Conservation (phyloP, 1,140 invertebrate genomes). For the Lysiphlebus fabarum region DNA sequence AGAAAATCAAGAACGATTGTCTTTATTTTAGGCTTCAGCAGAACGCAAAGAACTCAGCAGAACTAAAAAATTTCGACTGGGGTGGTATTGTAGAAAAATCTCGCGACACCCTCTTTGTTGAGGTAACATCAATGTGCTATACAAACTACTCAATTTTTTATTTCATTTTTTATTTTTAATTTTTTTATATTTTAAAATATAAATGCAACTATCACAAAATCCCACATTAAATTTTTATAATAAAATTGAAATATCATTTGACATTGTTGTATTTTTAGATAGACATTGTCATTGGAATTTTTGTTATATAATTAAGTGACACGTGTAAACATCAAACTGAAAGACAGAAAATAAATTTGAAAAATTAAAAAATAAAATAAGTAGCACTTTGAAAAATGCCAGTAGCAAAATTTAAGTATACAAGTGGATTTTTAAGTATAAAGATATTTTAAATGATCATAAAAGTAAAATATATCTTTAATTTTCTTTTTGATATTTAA, state of each 20-base stretch:
- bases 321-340: constrained; percentile 8
- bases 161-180: constrained; percentile 41
- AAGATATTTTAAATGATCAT: constrained; percentile 53
- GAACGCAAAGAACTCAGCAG: too few species aligned
- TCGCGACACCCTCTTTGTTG: constrained; percentile 52
- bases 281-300: constrained; percentile 53
- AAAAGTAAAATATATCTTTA: constrained; percentile 50
- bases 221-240: too few species aligned
- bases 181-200: constrained; percentile 28
- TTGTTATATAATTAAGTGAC: constrained; percentile 56
- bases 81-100: constrained; percentile 33
- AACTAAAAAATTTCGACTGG: too few species aligned
- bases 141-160: constrained; percentile 53
- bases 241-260: too few species aligned
- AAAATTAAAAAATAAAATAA: constrained; percentile 2
- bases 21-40: too few species aligned
- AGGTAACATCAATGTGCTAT: constrained; percentile 39
- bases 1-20: too few species aligned
- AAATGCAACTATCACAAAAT: constrained; percentile 27
- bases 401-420: constrained; percentile 25
- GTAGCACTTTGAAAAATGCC: constrained; percentile 13
- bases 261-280: too few species aligned
- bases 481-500: constrained; percentile 21
- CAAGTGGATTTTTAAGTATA: constrained; percentile 4
- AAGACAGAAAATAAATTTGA: constrained; percentile 3